Conservation (phyloP, 2,888 invertebrate species). For the Hydriomena furcata region DNA sequence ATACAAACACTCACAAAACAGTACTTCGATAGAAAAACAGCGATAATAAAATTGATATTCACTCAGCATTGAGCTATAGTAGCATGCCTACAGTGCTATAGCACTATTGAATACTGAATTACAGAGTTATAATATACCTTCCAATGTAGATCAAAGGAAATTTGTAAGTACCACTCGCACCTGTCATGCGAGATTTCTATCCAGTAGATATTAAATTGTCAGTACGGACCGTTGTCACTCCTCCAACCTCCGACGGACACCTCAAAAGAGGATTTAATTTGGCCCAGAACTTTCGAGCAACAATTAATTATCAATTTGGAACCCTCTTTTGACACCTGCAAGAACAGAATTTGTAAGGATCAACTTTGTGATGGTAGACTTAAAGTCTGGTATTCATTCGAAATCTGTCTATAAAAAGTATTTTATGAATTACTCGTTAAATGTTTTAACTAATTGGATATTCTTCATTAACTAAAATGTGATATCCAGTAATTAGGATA, state of each 20-base stretch:
- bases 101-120: too few relatives aligned
- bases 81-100: too few relatives aligned
- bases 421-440: too few relatives aligned
- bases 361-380: slow-evolving; percentile 25
- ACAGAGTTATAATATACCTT: not conserved
- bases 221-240: slow-evolving; percentile 63
- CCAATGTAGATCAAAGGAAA: slow-evolving; percentile 6
- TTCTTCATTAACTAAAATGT: too few relatives aligned
- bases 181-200: slow-evolving; percentile 58
- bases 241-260: slow-evolving; percentile 44
- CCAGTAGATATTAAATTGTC: slow-evolving; percentile 79
- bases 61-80: too few relatives aligned
- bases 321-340: slow-evolving; percentile 70
- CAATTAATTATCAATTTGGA: slow-evolving; percentile 79
- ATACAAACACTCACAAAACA: too few relatives aligned
- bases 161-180: slow-evolving; percentile 30
- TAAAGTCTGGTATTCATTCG: not conserved
- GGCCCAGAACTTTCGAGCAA: slow-evolving; percentile 74
- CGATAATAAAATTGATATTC: too few relatives aligned
- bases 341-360: slow-evolving; percentile 34
- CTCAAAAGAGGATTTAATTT: slow-evolving; percentile 79
- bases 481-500: too few relatives aligned
- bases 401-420: not conserved
- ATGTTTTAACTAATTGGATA: too few relatives aligned
- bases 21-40: too few relatives aligned